A percentile compares a stretch with the other conserved stretches of the same genome.
phyloP scores from a whole-genome alignment of 1,140 invertebrate genomes.

The Panagrolaimus sp. region DNA sequence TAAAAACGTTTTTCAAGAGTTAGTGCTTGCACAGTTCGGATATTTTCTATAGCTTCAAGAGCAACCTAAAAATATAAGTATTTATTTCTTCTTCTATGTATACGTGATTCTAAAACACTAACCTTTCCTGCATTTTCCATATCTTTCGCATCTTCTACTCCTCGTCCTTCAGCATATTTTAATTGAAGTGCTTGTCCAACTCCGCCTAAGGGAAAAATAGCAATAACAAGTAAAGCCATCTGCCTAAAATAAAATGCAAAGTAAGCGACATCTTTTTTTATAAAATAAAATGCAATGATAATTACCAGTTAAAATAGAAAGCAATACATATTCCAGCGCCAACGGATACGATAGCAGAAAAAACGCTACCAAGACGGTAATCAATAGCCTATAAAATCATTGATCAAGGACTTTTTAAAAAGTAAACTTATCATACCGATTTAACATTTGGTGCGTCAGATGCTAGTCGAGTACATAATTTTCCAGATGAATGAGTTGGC shows the following conservation, averaged over 20 bases:
- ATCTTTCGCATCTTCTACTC: slow-evolving; percentile 59
- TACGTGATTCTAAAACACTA: neutral
- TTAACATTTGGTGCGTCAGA: slow-evolving; percentile 62
- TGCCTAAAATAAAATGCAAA: slow-evolving; percentile 54
- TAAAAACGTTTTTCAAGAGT: slow-evolving; percentile 40
- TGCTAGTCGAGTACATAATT: slow-evolving; percentile 61
- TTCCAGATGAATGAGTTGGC: slow-evolving; percentile 60
- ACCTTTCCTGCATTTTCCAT: slow-evolving; percentile 62
- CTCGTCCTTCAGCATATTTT: slow-evolving; percentile 51
- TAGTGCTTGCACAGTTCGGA: slow-evolving; percentile 47
- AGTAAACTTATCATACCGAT: slow-evolving; percentile 34
- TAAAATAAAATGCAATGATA: neutral
- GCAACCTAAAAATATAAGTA: slow-evolving; percentile 28
- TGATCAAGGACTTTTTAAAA: too few species aligned
- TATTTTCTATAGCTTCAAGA: slow-evolving; percentile 48
- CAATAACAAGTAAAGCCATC: slow-evolving; percentile 37
- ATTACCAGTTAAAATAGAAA: slow-evolving; percentile 26
- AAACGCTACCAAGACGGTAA: slow-evolving; percentile 58
- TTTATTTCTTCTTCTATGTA: neutral
- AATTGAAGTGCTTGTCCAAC: slow-evolving; percentile 1
- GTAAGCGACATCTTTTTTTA: too few species aligned
- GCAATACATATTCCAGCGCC: slow-evolving; percentile 54
- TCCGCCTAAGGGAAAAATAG: slow-evolving; percentile 44
- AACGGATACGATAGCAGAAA: slow-evolving; percentile 60
- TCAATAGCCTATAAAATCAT: slow-evolving; percentile 55